phyloP scores from a whole-genome alignment of 1,140 invertebrate genomes.

The Panulirus ornatus region DNA sequence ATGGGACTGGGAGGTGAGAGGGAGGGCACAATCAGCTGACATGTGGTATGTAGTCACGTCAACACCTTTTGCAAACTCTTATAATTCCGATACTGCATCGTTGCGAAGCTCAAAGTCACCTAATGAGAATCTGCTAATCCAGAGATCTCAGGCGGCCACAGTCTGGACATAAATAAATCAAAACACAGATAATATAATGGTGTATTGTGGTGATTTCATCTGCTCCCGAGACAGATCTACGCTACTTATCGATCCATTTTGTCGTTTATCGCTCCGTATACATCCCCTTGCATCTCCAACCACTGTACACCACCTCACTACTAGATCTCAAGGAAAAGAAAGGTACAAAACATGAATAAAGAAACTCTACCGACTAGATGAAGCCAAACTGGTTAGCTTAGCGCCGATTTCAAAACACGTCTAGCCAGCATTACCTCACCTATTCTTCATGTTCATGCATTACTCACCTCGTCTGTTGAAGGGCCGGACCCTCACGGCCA shows the following conservation, averaged over 20 bases:
- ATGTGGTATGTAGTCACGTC: conserved; percentile 15
- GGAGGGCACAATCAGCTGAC: conserved; percentile 23
- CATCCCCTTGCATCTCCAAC: background rate
- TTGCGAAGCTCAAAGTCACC: too few relatives aligned
- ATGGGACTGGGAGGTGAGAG: background rate
- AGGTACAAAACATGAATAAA: background rate
- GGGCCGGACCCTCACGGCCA: conserved; percentile 66
- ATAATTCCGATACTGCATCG: too few relatives aligned
- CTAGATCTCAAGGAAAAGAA: too few relatives aligned
- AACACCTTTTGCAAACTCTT: too few relatives aligned
- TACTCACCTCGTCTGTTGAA: conserved; percentile 67
- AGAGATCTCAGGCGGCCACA: too few relatives aligned
- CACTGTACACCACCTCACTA: background rate
- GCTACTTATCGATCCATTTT: conserved; percentile 32
- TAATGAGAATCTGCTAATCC: too few relatives aligned
- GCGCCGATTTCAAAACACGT: conserved; percentile 42
- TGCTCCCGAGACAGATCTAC: background rate
- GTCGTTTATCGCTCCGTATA: background rate
- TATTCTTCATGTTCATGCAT: background rate
- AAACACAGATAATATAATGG: too few relatives aligned
- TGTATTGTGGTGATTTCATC: background rate
- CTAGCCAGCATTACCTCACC: background rate
- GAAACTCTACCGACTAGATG: background rate
- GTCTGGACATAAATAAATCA: too few relatives aligned
- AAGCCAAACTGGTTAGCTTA: background rate